Percentiles rank a stretch among this genome's conserved stretches.
phyloP scores from a whole-genome alignment of 1,140 invertebrate genomes.

The Vollenhovia emeryi region DNA sequence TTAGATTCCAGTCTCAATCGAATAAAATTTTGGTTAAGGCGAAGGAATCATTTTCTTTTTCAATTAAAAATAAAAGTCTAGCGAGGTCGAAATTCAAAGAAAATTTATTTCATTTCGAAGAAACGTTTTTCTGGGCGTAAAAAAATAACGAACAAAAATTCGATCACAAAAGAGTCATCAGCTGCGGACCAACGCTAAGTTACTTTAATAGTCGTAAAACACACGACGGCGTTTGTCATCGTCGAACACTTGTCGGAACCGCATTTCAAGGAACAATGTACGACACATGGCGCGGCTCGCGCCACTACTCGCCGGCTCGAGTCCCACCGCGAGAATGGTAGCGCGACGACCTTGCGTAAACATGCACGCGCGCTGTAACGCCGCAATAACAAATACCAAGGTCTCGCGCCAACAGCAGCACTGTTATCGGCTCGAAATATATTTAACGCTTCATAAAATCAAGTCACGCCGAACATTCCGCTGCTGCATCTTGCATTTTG shows the following conservation, averaged over 20 bases:
- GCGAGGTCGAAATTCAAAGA: too few relatives aligned
- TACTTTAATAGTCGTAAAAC: background rate
- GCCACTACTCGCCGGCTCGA: background rate
- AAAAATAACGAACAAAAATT: too few relatives aligned
- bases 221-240: background rate
- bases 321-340: background rate
- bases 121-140: too few relatives aligned
- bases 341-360: conserved; percentile 10
- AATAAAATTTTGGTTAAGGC: too few relatives aligned
- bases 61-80: too few relatives aligned
- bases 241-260: background rate
- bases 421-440: conserved; percentile 19
- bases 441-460: background rate
- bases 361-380: background rate
- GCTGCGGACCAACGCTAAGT: background rate
- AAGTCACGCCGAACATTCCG: background rate
- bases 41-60: too few relatives aligned
- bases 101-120: too few relatives aligned
- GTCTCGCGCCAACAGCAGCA: background rate
- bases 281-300: background rate
- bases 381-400: conserved; percentile 6
- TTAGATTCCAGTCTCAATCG: too few relatives aligned
- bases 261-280: background rate
- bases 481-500: background rate
- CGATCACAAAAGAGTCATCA: too few relatives aligned